Evolutionary conservation across 2,797 vertebrate species (phyloP).

Genomic region (Streptopelia turtur): DNA sequence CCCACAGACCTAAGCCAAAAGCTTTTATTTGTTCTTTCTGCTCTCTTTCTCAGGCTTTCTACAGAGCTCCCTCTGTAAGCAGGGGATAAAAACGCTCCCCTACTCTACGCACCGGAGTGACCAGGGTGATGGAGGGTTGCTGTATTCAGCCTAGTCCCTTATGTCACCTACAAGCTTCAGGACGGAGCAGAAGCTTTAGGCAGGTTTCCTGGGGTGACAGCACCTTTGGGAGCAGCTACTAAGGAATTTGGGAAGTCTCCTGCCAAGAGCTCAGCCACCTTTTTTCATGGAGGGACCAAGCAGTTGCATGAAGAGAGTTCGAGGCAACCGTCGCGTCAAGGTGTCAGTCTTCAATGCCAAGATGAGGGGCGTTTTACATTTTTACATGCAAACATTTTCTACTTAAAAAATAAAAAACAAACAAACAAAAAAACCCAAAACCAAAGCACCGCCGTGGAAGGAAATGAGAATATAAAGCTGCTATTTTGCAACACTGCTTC

Average conservation of each 20-base stretch:
- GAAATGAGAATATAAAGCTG: constrained; percentile 51
- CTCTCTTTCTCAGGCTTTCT: neutral
- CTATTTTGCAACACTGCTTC: constrained; percentile 39
- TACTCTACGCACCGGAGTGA: neutral
- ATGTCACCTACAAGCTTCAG: neutral
- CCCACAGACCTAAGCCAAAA: neutral
- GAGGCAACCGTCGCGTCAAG: neutral
- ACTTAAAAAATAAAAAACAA: neutral
- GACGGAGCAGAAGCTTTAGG: neutral
- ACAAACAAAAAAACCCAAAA: neutral
- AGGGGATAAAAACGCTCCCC: neutral
- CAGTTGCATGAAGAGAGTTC: neutral
- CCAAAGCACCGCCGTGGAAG: neutral
- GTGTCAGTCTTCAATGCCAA: constrained; percentile 38
- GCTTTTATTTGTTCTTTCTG: neutral
- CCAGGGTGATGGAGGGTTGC: neutral
- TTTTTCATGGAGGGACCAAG: neutral
- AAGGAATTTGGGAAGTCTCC: neutral
- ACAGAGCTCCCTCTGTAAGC: neutral
- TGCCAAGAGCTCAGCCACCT: neutral
- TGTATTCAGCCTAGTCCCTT: neutral
- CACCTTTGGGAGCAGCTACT: neutral
- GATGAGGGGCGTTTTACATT: neutral
- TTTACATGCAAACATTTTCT: constrained; percentile 9
- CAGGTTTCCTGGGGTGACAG: neutral